phyloP scores from a whole-genome alignment of 2,888 invertebrate genomes.

The Thysanoteuthis rhombus region DNA sequence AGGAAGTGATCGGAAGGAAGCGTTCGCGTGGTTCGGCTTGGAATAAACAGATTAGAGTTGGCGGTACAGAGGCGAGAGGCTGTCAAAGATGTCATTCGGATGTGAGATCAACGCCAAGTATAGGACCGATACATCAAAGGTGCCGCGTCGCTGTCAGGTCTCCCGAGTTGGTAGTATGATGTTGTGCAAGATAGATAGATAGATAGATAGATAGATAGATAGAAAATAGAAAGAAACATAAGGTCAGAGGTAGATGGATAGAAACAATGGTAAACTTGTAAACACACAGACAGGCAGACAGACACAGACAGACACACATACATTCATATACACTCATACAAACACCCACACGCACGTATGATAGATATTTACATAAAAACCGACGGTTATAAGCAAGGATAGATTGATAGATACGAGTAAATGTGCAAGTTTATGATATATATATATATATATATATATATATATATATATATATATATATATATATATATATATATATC shows the following conservation, averaged over 20 bases:
- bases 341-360: neutral
- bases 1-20: neutral
- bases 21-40: neutral
- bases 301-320: neutral
- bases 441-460: slow-evolving; percentile 1
- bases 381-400: neutral
- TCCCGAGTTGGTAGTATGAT: neutral
- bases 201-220: neutral
- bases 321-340: neutral
- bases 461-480: slow-evolving; percentile 12
- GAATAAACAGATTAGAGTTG: neutral
- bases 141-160: slow-evolving; percentile 12
- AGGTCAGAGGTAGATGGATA: neutral
- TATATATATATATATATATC: neutral
- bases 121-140: neutral
- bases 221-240: neutral
- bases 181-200: neutral
- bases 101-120: neutral
- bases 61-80: slow-evolving; percentile 12
- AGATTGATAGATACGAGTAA: neutral
- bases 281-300: no score
- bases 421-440: neutral
- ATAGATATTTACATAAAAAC: neutral
- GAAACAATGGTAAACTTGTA: neutral
- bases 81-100: neutral